Evolutionary conservation across 2,888 invertebrate species (phyloP).

Genomic region (Microctonus brassicae): DNA sequence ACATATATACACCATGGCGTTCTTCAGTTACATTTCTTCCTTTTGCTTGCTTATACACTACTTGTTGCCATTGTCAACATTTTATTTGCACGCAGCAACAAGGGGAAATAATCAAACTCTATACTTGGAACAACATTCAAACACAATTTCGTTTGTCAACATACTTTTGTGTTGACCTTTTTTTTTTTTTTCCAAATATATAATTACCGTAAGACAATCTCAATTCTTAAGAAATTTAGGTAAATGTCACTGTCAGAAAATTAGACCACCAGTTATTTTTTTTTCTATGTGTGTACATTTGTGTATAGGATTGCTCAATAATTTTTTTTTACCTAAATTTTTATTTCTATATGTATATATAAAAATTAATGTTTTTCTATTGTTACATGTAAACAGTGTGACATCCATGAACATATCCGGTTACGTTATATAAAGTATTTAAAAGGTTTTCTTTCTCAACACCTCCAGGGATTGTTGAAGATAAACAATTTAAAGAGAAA

Average conservation of each 20-base stretch:
- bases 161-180: conserved; percentile 28
- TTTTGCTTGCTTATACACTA: conserved; percentile 6
- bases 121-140: conserved; percentile 13
- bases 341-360: not conserved
- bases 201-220: conserved; percentile 11
- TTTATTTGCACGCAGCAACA: not conserved
- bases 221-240: conserved; percentile 26
- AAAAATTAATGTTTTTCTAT: not conserved
- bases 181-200: not conserved
- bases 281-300: not conserved
- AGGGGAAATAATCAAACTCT: conserved; percentile 4
- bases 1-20: conserved; percentile 27
- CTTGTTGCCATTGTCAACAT: not conserved
- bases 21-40: conserved; percentile 14
- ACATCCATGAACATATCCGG: not conserved
- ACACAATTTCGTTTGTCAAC: conserved; percentile 35
- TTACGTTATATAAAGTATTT: conserved; percentile 8
- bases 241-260: conserved; percentile 19
- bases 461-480: conserved; percentile 1
- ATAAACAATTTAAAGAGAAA: not conserved
- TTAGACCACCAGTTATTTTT: conserved; percentile 18
- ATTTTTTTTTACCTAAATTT: not conserved
- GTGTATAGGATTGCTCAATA: not conserved
- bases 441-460: conserved; percentile 7
- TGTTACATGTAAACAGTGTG: not conserved